Percentiles rank a stretch among this genome's conserved stretches.
These are phyloP conservation scores for Coturnix japonica DNA, from an alignment of 2,113 vertebrate species.

Conservation along the genomic window DNA sequence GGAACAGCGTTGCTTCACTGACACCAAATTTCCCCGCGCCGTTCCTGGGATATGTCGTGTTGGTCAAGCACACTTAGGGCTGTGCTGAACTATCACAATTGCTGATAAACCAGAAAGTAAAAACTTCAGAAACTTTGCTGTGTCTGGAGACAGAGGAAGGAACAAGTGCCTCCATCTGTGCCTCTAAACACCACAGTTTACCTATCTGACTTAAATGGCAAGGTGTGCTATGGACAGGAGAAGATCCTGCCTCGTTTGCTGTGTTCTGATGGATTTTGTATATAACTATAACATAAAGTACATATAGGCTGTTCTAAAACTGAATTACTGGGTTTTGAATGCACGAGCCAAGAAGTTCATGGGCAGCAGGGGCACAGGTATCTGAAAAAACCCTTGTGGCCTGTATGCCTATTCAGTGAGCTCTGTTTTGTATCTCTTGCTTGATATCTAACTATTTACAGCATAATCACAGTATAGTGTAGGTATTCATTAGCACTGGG, in stretches of 20 bases:
- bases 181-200: neutral
- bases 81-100: neutral
- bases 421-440: neutral
- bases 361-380: neutral
- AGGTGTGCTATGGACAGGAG: neutral
- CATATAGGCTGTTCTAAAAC: neutral
- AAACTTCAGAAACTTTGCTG: neutral
- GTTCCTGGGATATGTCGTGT: neutral
- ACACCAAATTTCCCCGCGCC: neutral
- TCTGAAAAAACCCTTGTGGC: neutral
- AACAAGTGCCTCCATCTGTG: neutral
- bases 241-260: neutral
- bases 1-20: neutral
- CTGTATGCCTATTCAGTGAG: neutral
- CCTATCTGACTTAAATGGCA: fast-evolving
- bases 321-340: neutral
- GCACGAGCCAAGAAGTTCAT: neutral
- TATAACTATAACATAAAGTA: fast-evolving
- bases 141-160: neutral
- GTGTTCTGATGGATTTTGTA: neutral
- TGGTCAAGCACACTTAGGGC: neutral
- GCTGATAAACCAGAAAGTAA: neutral
- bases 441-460: neutral
- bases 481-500: neutral
- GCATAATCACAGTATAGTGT: neutral